Evolutionary conservation across 2,797 vertebrate genomes (phyloP).

Genomic region (Sparus aurata): DNA sequence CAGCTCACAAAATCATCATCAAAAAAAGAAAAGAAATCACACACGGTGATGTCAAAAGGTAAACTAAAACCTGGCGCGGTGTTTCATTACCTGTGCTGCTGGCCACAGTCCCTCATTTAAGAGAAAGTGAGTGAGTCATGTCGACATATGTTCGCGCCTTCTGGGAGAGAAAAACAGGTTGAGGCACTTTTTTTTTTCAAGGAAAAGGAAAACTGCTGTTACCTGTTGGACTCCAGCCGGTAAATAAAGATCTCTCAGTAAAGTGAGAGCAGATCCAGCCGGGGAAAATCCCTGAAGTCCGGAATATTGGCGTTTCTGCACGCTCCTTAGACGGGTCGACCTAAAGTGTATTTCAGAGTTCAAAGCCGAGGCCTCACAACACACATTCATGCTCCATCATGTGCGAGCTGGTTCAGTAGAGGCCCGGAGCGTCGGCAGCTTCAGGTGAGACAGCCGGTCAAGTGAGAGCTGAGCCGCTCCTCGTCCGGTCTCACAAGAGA

Average conservation of each 20-base stretch:
- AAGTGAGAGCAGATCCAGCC: background rate
- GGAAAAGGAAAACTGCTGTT: conserved; percentile 1
- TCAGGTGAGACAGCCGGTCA: background rate
- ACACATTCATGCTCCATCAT: too few species aligned
- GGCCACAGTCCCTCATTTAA: background rate
- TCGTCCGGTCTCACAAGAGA: too few species aligned
- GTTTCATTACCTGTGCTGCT: background rate
- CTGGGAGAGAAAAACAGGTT: background rate
- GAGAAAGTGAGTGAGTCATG: background rate
- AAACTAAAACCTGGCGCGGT: background rate
- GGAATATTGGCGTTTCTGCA: background rate
- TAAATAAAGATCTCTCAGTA: background rate
- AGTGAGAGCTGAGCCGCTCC: background rate
- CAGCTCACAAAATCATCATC: background rate
- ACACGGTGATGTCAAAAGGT: background rate
- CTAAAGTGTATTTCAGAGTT: background rate
- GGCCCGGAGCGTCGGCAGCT: background rate
- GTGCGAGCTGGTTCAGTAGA: background rate
- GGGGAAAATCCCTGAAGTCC: background rate
- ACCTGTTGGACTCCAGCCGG: conserved; percentile 8
- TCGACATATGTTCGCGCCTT: background rate
- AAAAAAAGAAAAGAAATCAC: background rate
- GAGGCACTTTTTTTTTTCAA: background rate
- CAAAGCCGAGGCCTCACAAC: background rate
- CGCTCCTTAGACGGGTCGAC: background rate